Base-by-base conservation (phyloP, 2,113 vertebrate genomes). In the Phyllostomus hastatus region DNA sequence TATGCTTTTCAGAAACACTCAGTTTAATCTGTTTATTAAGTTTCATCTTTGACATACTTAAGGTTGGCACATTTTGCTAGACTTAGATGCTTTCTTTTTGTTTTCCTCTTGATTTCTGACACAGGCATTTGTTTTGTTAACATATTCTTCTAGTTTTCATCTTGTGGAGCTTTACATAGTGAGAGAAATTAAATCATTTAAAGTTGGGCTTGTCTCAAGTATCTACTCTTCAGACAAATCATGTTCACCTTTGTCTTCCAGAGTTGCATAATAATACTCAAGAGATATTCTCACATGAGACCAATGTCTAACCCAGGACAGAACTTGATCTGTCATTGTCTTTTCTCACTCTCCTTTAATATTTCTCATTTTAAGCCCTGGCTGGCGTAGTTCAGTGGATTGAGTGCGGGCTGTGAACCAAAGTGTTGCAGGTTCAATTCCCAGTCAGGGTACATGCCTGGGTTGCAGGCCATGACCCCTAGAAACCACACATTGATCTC, bases 151-250 rank as follows among this genome's bases (percentile, higher is more conserved):
- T 67, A 72, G n/a, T 87, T 76, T 90, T 72, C 19, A 95, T 81
- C 26, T 61, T 95, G 46, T 72, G 54, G 26, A 69, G 8, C 35
- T 31, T 64, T 54, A 90, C 10, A 80, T 48, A 70, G 12, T 76
- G 31, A 86, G 14, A 96, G 8, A 78, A 48, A 73, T 43, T 35
- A 92, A 90, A 75, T 87, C 19, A 96, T 11, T 92, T 92, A 90
- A 72, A 92, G 14, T 26, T 82, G 5, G 5, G 7, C 7, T 43
- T 90, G 33, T 88, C 76, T 95, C 90, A 93, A 88, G 2, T 38
- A 67, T 88, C 52, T 43, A 43, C 26, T 88, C 19, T 93, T 84
- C 28, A 96, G 48, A 93, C 5, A 97, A 93, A 91, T 84, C 24
- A 90, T 66, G 52, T 83, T 19, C 52, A 95, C 38, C 11, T 81